Percentiles rank a stretch among this genome's conserved stretches.
These are phyloP conservation scores for Zygaena filipendulae DNA, from an alignment of 2,888 invertebrate genomes.

Conservation along the genomic window DNA sequence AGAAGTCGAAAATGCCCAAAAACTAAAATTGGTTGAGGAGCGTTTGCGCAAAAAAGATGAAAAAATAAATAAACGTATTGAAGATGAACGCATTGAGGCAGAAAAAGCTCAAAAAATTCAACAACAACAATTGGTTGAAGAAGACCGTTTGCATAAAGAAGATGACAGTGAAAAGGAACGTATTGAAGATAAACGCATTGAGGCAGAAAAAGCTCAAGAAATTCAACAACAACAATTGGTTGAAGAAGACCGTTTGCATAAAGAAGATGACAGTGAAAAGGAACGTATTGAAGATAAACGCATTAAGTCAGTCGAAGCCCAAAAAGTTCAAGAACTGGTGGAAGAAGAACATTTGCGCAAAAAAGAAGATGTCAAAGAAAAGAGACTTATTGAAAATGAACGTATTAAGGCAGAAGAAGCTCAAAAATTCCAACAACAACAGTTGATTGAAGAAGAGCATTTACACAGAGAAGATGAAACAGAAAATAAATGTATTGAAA, in stretches of 20 bases:
- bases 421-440: background rate
- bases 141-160: too few species aligned
- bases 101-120: slow-evolving; percentile 4
- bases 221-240: too few species aligned
- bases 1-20: too few species aligned
- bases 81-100: background rate
- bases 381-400: slow-evolving; percentile 9
- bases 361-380: slow-evolving; percentile 11
- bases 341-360: slow-evolving; percentile 5
- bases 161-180: slow-evolving; percentile 13
- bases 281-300: slow-evolving; percentile 1
- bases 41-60: background rate
- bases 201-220: too few species aligned
- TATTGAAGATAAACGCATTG: too few species aligned
- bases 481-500: background rate
- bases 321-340: slow-evolving; percentile 12
- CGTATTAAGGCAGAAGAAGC: too few species aligned
- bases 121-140: too few species aligned
- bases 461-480: background rate
- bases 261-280: background rate
- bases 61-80: background rate
- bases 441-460: background rate
- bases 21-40: too few species aligned
- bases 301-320: background rate
- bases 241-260: slow-evolving; percentile 4